A percentile compares a stretch with the other conserved stretches of the same genome.
Evolutionary conservation across 2,797 vertebrate genomes (phyloP).

Genomic region (Paedocypris micromegethes): DNA sequence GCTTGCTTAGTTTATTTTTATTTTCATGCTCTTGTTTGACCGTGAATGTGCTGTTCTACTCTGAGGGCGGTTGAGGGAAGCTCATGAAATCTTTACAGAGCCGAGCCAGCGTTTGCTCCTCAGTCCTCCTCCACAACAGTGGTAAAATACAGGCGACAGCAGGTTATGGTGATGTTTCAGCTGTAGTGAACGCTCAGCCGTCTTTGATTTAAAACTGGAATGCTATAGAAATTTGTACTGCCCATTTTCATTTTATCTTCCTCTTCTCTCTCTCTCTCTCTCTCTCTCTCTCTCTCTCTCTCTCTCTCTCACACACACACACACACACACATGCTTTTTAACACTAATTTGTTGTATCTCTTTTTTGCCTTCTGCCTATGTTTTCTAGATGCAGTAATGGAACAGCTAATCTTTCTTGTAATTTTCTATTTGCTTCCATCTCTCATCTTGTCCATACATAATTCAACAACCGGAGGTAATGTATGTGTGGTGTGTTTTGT

Average conservation of each 20-base stretch:
- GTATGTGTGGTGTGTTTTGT: conserved; percentile 44
- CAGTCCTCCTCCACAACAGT: conserved; percentile 10
- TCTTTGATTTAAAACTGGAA: conserved; percentile 8
- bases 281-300: conserved; percentile 47
- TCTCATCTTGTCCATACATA: conserved; percentile 70
- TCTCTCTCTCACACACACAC: conserved; percentile 1
- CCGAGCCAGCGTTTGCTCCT: conserved; percentile 4
- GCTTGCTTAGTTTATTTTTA: neutral
- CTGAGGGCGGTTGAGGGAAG: conserved; percentile 9
- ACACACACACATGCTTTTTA: too few relatives aligned
- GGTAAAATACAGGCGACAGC: conserved; percentile 20
- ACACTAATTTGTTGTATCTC: too few relatives aligned
- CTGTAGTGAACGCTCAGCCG: conserved; percentile 14
- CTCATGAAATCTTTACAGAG: conserved; percentile 37
- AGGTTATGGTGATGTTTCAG: conserved; percentile 16
- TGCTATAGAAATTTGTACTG: neutral
- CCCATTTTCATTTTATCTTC: neutral
- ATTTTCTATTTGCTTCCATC: conserved; percentile 64
- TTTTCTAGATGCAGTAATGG: conserved; percentile 70
- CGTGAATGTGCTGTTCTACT: conserved; percentile 15
- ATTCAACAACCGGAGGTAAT: conserved; percentile 75
- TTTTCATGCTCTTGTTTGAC: conserved; percentile 11
- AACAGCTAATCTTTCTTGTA: conserved; percentile 61
- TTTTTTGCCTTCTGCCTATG: too few relatives aligned
- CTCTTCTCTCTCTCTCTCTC: conserved; percentile 7